phyloP scores from a whole-genome alignment of 1,140 invertebrate genomes.

The Lethrus apterus region DNA sequence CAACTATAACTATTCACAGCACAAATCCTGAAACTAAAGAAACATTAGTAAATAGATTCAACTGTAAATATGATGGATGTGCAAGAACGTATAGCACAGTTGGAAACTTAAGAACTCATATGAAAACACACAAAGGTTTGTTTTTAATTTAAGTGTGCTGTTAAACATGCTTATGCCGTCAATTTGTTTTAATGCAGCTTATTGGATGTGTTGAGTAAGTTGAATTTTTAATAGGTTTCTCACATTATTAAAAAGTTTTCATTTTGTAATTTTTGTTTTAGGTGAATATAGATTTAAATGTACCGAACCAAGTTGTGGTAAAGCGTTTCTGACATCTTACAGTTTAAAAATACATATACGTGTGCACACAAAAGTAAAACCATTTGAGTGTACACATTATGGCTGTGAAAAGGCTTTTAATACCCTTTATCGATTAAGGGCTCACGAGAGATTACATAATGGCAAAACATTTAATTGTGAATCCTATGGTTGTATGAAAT shows the following conservation, averaged over 20 bases:
- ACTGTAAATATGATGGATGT: slow-evolving; percentile 87
- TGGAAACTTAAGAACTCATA: slow-evolving; percentile 89
- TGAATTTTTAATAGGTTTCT: not conserved
- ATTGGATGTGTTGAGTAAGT: not conserved
- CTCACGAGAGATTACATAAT: slow-evolving; percentile 86
- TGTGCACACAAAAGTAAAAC: slow-evolving; percentile 92
- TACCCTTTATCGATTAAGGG: slow-evolving; percentile 85
- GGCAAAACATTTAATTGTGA: slow-evolving; percentile 94
- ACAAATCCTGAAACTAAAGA: slow-evolving; percentile 56
- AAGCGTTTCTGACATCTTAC: slow-evolving; percentile 91
- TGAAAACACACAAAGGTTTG: slow-evolving; percentile 91
- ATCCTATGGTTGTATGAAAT: slow-evolving; percentile 75
- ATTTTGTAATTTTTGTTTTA: slow-evolving; percentile 43
- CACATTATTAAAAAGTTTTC: too few species aligned
- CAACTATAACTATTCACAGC: slow-evolving; percentile 59
- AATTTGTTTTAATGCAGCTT: slow-evolving; percentile 11
- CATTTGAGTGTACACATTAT: slow-evolving; percentile 69
- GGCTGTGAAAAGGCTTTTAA: slow-evolving; percentile 90
- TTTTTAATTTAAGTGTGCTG: slow-evolving; percentile 2
- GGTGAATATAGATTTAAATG: slow-evolving; percentile 93
- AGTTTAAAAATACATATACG: slow-evolving; percentile 91
- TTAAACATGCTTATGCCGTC: too few species aligned
- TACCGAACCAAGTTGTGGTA: slow-evolving; percentile 77
- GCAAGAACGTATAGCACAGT: slow-evolving; percentile 85
- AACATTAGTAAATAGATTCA: slow-evolving; percentile 63